Percentiles rank a stretch among this genome's conserved stretches.
phyloP scores from a whole-genome alignment of 2,888 invertebrate genomes.

The Anoncus sp. region DNA sequence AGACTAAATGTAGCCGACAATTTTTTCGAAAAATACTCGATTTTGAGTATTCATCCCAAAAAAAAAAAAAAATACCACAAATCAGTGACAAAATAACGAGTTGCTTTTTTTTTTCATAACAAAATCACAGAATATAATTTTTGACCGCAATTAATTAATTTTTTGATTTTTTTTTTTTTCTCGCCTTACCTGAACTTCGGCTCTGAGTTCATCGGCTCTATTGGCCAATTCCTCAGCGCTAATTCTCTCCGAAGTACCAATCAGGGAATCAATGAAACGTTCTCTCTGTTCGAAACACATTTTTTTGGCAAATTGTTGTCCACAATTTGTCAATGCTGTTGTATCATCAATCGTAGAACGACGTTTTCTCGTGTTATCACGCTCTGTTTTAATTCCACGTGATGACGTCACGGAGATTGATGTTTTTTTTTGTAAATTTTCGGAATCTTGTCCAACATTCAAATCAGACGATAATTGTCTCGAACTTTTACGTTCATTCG shows the following conservation, averaged over 20 bases:
- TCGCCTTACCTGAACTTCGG: constrained; percentile 78
- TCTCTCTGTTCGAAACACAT: constrained; percentile 78
- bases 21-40: no score
- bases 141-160: no score
- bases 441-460: constrained; percentile 68
- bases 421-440: constrained; percentile 71
- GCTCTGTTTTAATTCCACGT: constrained; percentile 59
- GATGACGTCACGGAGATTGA: constrained; percentile 35
- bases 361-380: constrained; percentile 66
- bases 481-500: constrained; percentile 44
- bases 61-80: no score
- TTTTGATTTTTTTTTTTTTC: neutral
- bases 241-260: constrained; percentile 77
- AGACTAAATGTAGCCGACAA: no score
- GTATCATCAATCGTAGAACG: constrained; percentile 71
- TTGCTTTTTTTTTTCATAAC: constrained; percentile 1
- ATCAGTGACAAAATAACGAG: no score
- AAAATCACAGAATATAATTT: neutral
- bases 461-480: constrained; percentile 45
- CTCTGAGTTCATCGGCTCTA: constrained; percentile 78
- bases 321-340: constrained; percentile 67
- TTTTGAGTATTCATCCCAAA: no score
- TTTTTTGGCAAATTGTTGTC: constrained; percentile 73
- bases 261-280: constrained; percentile 77
- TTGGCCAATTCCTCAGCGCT: constrained; percentile 78